phyloP scores from a whole-genome alignment of 2,113 vertebrate genomes.

The Pleuronectes platessa region DNA sequence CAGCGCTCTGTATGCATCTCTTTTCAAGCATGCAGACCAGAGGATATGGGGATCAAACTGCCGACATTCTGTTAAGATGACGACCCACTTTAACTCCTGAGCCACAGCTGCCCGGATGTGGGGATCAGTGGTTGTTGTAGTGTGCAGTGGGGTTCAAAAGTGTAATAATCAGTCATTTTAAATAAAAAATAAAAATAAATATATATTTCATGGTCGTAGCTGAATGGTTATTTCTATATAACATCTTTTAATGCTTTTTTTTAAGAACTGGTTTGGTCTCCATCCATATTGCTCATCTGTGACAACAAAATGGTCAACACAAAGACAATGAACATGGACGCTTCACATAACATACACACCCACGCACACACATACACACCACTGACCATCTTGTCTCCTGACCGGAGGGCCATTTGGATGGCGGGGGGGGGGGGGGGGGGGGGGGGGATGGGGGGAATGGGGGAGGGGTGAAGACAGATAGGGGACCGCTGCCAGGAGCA shows the following conservation, averaged over 20 bases:
- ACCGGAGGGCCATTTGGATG: conserved; percentile 60
- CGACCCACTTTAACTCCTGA: too few relatives aligned
- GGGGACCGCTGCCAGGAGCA: conserved; percentile 48
- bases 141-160: not conserved
- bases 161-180: not conserved
- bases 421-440: conserved; percentile 59
- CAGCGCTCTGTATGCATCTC: too few relatives aligned
- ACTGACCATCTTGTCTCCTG: conserved; percentile 66
- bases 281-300: not conserved
- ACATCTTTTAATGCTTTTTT: not conserved
- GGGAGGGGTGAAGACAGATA: conserved; percentile 48
- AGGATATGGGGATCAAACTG: too few relatives aligned
- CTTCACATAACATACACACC: not conserved
- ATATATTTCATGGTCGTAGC: not conserved
- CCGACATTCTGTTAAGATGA: too few relatives aligned
- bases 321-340: conserved; percentile 1
- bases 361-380: conserved; percentile 10
- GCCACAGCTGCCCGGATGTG: too few relatives aligned
- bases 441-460: conserved; percentile 35
- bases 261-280: not conserved
- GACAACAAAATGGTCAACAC: not conserved
- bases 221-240: not conserved
- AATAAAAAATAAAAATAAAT: not conserved
- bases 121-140: too few relatives aligned
- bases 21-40: too few relatives aligned